Evolutionary conservation across 2,888 invertebrate genomes (phyloP).

Genomic region (Luffia ferchaultella): DNA sequence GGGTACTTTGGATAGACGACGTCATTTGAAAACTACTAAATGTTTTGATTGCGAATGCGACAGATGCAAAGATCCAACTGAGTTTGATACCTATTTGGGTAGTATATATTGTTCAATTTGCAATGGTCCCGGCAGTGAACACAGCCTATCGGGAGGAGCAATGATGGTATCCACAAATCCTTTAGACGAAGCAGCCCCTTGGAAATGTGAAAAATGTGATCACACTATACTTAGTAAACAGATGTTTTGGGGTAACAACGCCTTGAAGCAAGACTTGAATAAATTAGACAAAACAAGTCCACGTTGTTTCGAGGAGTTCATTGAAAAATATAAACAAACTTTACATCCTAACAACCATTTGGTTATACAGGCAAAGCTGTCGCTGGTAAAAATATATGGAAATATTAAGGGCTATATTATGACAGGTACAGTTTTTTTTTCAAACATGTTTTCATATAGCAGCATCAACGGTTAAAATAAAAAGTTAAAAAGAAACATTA

Average conservation of each 20-base stretch:
- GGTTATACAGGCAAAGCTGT: constrained; percentile 73
- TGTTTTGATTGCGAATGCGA: constrained; percentile 74
- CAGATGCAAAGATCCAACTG: constrained; percentile 75
- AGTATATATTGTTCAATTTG: constrained; percentile 72
- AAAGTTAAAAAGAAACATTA: not conserved
- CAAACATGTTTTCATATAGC: not conserved
- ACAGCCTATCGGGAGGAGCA: constrained; percentile 27
- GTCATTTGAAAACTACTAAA: constrained; percentile 68
- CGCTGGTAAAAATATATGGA: constrained; percentile 74
- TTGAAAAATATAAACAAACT: constrained; percentile 68
- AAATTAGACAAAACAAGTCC: constrained; percentile 61
- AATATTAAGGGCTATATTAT: constrained; percentile 63
- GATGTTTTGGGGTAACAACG: constrained; percentile 69
- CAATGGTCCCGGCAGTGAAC: constrained; percentile 43
- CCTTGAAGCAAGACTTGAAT: constrained; percentile 66
- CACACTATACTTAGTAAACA: constrained; percentile 64
- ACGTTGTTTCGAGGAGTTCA: constrained; percentile 67
- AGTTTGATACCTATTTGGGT: constrained; percentile 70
- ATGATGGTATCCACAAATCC: constrained; percentile 70
- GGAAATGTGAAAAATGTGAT: constrained; percentile 73
- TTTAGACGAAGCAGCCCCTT: constrained; percentile 62
- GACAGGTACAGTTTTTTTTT: too few relatives aligned
- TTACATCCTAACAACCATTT: constrained; percentile 74
- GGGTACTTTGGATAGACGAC: constrained; percentile 72
- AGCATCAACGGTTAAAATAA: not conserved